Evolutionary conservation across 23 tunicate genomes (phyloP).

Genomic region (Styela plicata): DNA sequence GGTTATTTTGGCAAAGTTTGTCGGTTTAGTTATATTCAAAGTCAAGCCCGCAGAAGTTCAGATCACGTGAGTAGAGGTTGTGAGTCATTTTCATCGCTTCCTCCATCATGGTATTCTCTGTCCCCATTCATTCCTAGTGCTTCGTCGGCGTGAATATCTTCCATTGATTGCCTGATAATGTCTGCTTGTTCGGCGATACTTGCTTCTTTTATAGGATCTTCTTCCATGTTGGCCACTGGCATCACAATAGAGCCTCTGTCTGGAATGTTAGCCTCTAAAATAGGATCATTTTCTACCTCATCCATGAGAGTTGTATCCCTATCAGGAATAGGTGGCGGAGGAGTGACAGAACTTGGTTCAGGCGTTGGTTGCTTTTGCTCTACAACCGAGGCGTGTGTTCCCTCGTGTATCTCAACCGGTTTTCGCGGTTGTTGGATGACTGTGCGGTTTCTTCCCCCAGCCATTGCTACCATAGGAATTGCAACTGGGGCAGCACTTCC

Average conservation of each 20-base stretch:
- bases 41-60: too few relatives aligned
- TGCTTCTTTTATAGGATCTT: slow-evolving; percentile 12
- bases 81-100: neutral
- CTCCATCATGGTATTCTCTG: neutral
- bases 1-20: too few relatives aligned
- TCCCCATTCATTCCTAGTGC: neutral
- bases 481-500: neutral
- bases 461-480: slow-evolving; percentile 33
- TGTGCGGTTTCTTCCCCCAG: neutral
- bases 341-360: neutral
- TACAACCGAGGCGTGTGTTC: neutral
- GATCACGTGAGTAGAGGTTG: neutral
- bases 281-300: slow-evolving; percentile 19
- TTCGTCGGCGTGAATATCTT: neutral
- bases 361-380: neutral
- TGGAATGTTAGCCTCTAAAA: slow-evolving; percentile 2
- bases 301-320: neutral
- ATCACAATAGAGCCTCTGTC: slow-evolving; percentile 9
- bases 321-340: neutral
- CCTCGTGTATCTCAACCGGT: neutral
- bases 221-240: neutral
- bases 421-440: slow-evolving; percentile 6
- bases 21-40: too few relatives aligned
- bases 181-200: slow-evolving; percentile 18
- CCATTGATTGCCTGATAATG: neutral